These are phyloP conservation scores for Nothocercus julius DNA, from an alignment of 2,113 vertebrate genomes.

Conservation along the genomic window DNA sequence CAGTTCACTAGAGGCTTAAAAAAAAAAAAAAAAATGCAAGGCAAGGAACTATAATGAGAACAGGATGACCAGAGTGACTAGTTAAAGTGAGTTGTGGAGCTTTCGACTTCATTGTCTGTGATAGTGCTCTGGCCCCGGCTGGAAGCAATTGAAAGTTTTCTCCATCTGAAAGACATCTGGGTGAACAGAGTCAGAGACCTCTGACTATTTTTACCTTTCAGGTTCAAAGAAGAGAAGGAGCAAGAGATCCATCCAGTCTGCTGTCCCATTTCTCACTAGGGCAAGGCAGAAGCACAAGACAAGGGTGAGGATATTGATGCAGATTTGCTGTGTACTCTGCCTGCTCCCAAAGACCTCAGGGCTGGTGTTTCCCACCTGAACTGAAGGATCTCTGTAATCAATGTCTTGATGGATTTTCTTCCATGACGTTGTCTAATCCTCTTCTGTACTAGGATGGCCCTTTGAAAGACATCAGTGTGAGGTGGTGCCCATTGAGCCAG, in stretches of 20 bases:
- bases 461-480: neutral
- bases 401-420: neutral
- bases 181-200: neutral
- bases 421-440: neutral
- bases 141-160: slow-evolving; percentile 46
- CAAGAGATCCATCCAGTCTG: neutral
- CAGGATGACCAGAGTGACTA: neutral
- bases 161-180: neutral
- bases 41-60: slow-evolving; percentile 39
- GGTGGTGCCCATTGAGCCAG: neutral
- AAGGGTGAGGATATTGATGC: neutral
- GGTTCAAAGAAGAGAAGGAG: slow-evolving; percentile 17
- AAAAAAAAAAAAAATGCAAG: neutral
- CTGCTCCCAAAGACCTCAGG: neutral
- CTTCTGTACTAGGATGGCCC: accelerated
- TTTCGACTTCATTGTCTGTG: slow-evolving; percentile 34
- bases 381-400: neutral
- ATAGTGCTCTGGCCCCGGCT: slow-evolving; percentile 14
- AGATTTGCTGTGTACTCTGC: neutral
- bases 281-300: neutral
- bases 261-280: neutral
- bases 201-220: slow-evolving; percentile 20
- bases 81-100: neutral
- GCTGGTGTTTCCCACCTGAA: neutral
- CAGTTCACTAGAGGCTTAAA: slow-evolving; percentile 60